Base-by-base conservation (phyloP, 2,888 invertebrate genomes). In the Trichogramma dendrolimi region DNA sequence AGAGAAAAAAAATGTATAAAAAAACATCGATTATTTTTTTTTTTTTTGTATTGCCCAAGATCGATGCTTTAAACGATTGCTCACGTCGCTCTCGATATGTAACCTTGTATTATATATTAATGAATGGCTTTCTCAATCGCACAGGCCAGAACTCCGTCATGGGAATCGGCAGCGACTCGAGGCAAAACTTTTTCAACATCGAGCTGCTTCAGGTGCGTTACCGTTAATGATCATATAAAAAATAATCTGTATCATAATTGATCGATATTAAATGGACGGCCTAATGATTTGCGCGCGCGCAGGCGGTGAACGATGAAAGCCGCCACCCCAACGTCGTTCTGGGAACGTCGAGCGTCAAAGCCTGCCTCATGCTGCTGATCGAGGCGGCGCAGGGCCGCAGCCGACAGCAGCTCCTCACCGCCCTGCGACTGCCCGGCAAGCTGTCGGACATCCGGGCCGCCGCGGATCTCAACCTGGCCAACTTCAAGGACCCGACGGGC, bases 261-360 rank as follows among this genome's bases (percentile, higher is more conserved):
- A 42, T 54, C 27, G 14, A 41, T 54, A 55, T 11, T 6, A 43
- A 10, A 55, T 7, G n/a, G 41, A 52, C 6, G 4, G 11, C 40
- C 4, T 11, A 40, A 40, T 10, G 40, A 52, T 10, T 2, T 27
- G 1, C 2, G 14, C 2, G 2, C 2, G 14, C 27, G 3, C 43
- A 65, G 65, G 41, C 40, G 47, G 4, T 65, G 46, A 54, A 58
- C 59, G 47, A 56, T 11, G 27, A 71, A 39, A 61, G 71, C 39
- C 52, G 61, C 42, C 63, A 69, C 6, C 84, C 83, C 39, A 89
- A 89, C 72, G 80, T 87, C 43, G 80, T 88, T 72, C 74, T 87
- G 4, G 88, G 89, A n/a, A 87, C 89, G 11, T 83, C 85, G 61
- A 87, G 87, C 72, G 80, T 87, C 40, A 88, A 87, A 74, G 80